phyloP scores from a whole-genome alignment of 2,888 invertebrate species.

The Drosophila gaucha region DNA sequence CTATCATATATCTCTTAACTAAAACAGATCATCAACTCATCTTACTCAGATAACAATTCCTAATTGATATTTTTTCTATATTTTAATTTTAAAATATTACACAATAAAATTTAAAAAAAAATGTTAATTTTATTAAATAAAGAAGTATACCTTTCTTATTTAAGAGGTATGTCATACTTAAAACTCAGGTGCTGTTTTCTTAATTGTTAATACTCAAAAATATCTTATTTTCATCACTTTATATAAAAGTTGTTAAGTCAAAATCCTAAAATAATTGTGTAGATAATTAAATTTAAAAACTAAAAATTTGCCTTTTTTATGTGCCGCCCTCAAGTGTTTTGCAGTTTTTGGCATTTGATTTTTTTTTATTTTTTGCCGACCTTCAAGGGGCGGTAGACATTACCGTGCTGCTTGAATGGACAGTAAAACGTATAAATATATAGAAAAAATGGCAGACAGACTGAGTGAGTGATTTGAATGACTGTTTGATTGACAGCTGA shows the following conservation, averaged over 20 bases:
- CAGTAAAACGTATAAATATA: conserved; percentile 39
- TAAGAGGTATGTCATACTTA: background rate
- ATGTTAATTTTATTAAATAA: too few species aligned
- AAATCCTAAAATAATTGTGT: conserved; percentile 33
- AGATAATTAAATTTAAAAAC: conserved; percentile 19
- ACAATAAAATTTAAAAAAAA: background rate
- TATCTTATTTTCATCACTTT: background rate
- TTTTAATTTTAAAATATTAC: background rate
- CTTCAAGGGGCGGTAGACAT: conserved; percentile 73
- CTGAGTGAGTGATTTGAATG: conserved; percentile 50
- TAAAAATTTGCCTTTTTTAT: conserved; percentile 12
- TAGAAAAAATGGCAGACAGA: conserved; percentile 18
- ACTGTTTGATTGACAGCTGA: conserved; percentile 54
- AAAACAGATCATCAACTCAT: too few species aligned
- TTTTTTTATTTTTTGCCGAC: conserved; percentile 39
- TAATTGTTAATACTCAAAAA: background rate
- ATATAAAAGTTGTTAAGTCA: background rate
- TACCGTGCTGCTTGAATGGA: conserved; percentile 71
- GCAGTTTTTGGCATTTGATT: conserved; percentile 14
- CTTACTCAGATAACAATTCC: too few species aligned
- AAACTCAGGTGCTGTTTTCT: background rate
- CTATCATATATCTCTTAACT: too few species aligned
- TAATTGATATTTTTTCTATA: too few species aligned
- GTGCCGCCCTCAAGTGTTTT: conserved; percentile 65
- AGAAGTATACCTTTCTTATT: background rate